phyloP scores from a whole-genome alignment of 2,113 vertebrate species.

The Albula glossodonta region DNA sequence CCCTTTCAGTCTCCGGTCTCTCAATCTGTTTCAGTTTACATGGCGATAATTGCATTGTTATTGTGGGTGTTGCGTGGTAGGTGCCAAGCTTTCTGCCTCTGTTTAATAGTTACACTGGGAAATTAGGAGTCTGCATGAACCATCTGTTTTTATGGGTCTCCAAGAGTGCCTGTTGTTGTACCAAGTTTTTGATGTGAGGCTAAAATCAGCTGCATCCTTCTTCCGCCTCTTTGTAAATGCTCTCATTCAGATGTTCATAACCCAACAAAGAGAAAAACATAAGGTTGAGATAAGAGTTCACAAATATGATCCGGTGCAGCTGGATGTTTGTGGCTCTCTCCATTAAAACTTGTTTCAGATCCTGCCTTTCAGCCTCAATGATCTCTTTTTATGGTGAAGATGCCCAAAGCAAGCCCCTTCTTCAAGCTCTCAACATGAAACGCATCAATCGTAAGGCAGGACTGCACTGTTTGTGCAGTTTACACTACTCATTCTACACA shows the following conservation, averaged over 20 bases:
- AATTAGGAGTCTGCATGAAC: slow-evolving; percentile 20
- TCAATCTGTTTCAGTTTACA: slow-evolving; percentile 49
- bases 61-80: slow-evolving; percentile 23
- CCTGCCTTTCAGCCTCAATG: slow-evolving; percentile 25
- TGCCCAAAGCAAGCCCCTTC: not conserved
- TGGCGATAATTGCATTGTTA: slow-evolving; percentile 40
- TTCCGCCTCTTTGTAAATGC: not conserved
- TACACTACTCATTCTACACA: not conserved
- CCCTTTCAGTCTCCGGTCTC: slow-evolving; percentile 7
- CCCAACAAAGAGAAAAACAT: not conserved
- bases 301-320: slow-evolving; percentile 34
- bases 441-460: not conserved
- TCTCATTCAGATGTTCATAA: not conserved
- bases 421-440: not conserved
- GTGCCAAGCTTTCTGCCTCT: slow-evolving; percentile 31
- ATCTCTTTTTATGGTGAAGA: not conserved
- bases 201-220: not conserved
- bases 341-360: slow-evolving; percentile 16
- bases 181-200: not conserved
- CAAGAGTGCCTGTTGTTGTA: not conserved
- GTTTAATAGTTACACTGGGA: slow-evolving; percentile 26
- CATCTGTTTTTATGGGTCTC: slow-evolving; percentile 22
- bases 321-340: slow-evolving; percentile 32
- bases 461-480: not conserved
- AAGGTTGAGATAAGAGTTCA: slow-evolving; percentile 38